These are phyloP conservation scores for Microcebus ravelobensis DNA, from an alignment of 2,113 vertebrate species.

Conservation along the genomic window DNA sequence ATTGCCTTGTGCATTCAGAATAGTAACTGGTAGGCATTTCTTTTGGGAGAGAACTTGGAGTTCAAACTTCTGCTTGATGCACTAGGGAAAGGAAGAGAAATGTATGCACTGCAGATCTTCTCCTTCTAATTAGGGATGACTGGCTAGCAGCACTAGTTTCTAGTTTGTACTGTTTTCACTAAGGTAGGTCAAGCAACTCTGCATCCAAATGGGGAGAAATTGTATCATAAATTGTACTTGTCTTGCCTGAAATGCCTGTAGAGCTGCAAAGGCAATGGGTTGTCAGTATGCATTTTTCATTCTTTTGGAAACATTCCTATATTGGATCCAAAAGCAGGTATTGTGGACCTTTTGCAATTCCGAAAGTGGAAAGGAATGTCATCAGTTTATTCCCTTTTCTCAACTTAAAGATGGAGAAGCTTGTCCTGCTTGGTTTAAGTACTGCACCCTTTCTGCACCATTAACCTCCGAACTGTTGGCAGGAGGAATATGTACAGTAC, in stretches of 20 bases:
- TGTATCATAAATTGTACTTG: slow-evolving; percentile 27
- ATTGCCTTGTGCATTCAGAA: neutral
- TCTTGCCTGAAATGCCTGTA: slow-evolving; percentile 34
- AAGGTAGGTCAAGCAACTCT: slow-evolving; percentile 46
- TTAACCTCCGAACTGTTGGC: neutral
- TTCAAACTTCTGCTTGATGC: slow-evolving; percentile 52
- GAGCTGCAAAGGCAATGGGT: slow-evolving; percentile 21
- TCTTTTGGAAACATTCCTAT: neutral
- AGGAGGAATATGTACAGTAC: neutral
- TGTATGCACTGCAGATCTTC: slow-evolving; percentile 11
- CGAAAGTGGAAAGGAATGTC: slow-evolving; percentile 43
- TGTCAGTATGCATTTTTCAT: slow-evolving; percentile 47
- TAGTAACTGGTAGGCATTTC: neutral
- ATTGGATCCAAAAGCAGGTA: neutral
- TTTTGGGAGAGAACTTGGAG: slow-evolving; percentile 46
- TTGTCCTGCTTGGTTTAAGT: neutral
- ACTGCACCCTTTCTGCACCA: neutral
- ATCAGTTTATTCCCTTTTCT: neutral
- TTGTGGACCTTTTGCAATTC: neutral
- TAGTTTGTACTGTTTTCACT: slow-evolving; percentile 56
- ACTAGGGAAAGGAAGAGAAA: slow-evolving; percentile 26
- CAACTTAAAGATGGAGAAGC: neutral
- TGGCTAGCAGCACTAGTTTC: slow-evolving; percentile 9
- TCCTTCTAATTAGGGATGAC: neutral
- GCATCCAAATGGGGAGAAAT: slow-evolving; percentile 26